Evolutionary conservation across 2,888 invertebrate genomes (phyloP), one percentile per base, ranked within the genome.

Genomic region (Glyphotaelius pellucidus): DNA sequence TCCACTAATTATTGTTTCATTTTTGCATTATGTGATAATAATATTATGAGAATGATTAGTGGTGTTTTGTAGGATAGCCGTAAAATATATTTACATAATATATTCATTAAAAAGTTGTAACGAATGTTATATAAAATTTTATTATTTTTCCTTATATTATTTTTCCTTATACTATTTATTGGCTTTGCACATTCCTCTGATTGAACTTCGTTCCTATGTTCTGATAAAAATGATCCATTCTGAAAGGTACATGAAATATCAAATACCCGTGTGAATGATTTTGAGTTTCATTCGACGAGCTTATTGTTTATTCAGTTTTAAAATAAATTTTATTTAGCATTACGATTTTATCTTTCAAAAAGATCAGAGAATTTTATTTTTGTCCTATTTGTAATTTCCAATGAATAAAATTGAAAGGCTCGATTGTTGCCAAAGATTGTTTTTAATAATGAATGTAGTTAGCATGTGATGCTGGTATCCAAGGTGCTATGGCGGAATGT

Each of bases 401-500:
- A 25, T 67, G 67, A 67, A 67, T 67, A 9, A 67, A 67, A 67
- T 25, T 67, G n/a, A 67, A 25, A 25, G 25, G 67, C 67, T 67
- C n/a, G 67, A 67, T 67, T 19, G 19, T 83, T 83, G 83, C 83
- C 83, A 35, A 83, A 31, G 38, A n/a, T 83, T 83, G 19, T 32
- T 83, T 83, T 83, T 35, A 83, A 14, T 83, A 35, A 7, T 32
- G 83, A 67, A 67, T 67, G 67, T n/a, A 87, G 31, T 35, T 35
- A 79, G 88, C 67, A 79, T 89, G 67, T 67, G 52, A 81, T 84
- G 90, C 90, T 14, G 80, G 52, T 52, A 84, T 84, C 90, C 81
- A 83, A 38, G 90, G 90, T 90, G 90, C 90, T 90, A 90, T 25
- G 90, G 90, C 90, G 47, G 80, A 80, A 47, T 90, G 38, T 90